Conservation (phyloP, 2,888 invertebrate species). For the Zhuqinia jingwanae region DNA sequence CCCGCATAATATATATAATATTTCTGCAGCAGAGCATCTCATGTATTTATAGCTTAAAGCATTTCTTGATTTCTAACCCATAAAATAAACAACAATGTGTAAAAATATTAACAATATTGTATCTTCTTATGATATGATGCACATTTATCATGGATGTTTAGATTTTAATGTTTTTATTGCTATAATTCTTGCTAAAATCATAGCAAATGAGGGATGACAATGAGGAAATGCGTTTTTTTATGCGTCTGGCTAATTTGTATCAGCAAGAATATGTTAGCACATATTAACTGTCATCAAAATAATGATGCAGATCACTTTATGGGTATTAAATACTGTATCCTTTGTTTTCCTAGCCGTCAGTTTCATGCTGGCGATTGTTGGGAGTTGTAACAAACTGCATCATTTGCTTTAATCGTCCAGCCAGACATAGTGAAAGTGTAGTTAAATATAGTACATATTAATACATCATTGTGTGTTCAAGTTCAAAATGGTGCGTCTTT, state of each 20-base stretch:
- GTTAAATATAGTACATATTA: background rate
- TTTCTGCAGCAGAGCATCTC: background rate
- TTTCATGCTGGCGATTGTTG: conserved; percentile 1
- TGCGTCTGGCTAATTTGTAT: background rate
- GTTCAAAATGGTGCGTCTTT: background rate
- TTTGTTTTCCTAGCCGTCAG: background rate
- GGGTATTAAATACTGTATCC: conserved; percentile 35
- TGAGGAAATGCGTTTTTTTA: conserved; percentile 38
- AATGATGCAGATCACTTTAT: background rate
- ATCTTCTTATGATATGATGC: background rate
- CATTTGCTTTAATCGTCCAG: no score
- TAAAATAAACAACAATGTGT: background rate
- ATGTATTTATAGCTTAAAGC: background rate
- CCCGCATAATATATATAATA: conserved; percentile 12
- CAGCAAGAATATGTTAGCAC: background rate
- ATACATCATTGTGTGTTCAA: background rate
- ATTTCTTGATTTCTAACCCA: background rate
- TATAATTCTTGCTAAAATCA: background rate
- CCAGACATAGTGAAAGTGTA: no score
- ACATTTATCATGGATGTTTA: background rate
- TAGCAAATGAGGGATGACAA: background rate
- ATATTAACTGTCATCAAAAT: background rate
- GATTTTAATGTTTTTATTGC: background rate
- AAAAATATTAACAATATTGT: no score
- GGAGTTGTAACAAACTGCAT: no score